phyloP scores from a whole-genome alignment of 2,113 vertebrate genomes.

The Drymodes brunneopygia region DNA sequence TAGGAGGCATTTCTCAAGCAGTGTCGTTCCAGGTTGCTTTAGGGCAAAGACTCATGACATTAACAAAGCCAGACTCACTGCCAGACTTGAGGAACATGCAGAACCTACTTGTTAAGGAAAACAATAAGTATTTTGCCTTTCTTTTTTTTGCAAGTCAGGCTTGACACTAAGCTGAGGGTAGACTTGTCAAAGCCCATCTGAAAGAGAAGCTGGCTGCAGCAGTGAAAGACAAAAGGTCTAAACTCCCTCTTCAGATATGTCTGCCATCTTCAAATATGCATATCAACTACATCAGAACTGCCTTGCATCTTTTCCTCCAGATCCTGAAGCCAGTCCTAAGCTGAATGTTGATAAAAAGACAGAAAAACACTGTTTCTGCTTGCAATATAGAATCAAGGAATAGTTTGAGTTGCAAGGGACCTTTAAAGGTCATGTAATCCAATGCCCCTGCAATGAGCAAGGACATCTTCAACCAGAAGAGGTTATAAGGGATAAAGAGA shows the following conservation, averaged over 20 bases:
- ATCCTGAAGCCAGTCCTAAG: neutral
- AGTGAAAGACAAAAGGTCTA: neutral
- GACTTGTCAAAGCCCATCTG: neutral
- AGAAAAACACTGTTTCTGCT: neutral
- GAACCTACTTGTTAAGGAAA: neutral
- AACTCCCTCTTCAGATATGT: neutral
- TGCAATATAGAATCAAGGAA: neutral
- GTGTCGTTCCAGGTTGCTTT: neutral
- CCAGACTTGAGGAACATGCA: neutral
- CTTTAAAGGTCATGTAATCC: neutral
- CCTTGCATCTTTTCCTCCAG: neutral
- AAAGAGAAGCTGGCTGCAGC: neutral
- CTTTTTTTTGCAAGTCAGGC: neutral
- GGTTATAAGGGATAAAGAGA: neutral
- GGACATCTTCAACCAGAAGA: neutral
- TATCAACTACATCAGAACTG: neutral
- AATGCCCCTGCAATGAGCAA: neutral
- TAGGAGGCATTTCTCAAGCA: neutral
- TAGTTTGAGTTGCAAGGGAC: neutral
- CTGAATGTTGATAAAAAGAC: neutral
- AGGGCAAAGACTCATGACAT: fast-evolving
- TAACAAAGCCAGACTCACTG: neutral
- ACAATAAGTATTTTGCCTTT: neutral
- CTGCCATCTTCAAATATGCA: neutral
- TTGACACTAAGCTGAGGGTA: neutral